Conservation (phyloP, 2,797 vertebrate species). For the Lemur catta region DNA sequence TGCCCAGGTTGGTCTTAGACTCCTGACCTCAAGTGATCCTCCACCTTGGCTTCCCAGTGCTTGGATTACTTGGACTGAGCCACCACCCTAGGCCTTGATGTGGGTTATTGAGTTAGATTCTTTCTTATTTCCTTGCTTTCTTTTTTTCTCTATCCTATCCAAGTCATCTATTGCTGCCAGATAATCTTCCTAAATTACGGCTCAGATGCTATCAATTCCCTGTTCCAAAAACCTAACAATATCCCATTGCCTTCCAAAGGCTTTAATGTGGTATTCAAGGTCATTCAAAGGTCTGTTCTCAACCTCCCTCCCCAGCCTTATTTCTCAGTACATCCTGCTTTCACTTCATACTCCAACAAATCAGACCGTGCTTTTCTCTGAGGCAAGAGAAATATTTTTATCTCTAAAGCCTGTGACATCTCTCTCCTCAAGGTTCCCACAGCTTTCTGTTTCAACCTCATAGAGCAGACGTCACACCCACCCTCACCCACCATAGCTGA, state of each 20-base stretch:
- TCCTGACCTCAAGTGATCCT: neutral
- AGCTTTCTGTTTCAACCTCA: slow-evolving; percentile 34
- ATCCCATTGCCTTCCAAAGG: slow-evolving; percentile 44
- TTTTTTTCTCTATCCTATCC: neutral
- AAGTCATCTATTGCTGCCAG: neutral
- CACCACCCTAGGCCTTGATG: neutral
- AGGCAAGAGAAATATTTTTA: neutral
- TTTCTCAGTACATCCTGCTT: neutral
- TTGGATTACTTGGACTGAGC: neutral
- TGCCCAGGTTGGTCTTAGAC: neutral
- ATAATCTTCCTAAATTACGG: slow-evolving; percentile 50
- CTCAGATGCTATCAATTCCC: neutral
- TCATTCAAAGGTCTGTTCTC: slow-evolving; percentile 28
- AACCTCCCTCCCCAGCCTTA: neutral
- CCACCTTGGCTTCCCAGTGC: neutral
- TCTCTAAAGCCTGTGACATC: neutral
- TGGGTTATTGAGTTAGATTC: neutral
- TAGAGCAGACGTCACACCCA: neutral
- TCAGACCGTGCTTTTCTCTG: neutral
- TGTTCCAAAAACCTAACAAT: slow-evolving; percentile 9
- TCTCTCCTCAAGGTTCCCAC: neutral
- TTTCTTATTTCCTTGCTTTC: slow-evolving; percentile 11
- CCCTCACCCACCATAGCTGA: neutral
- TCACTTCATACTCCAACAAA: neutral
- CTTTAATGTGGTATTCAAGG: neutral